Conservation (phyloP, 2,797 vertebrate species). For the Sparus aurata region DNA sequence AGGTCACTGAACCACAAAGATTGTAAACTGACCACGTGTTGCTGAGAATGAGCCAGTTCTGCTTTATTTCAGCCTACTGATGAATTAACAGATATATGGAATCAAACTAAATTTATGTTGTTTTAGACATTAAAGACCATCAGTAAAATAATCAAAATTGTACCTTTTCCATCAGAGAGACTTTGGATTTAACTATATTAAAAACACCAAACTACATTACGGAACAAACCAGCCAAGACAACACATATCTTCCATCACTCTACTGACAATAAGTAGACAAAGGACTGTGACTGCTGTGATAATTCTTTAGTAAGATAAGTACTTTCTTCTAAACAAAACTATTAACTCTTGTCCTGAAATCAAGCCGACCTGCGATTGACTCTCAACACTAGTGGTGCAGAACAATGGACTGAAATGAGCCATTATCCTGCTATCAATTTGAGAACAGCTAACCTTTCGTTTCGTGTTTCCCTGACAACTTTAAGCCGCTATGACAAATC, state of each 20-base stretch:
- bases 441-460: conserved; percentile 14
- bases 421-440: conserved; percentile 30
- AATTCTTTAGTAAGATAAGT: not conserved
- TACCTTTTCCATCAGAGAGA: conserved; percentile 19
- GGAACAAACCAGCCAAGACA: conserved; percentile 18
- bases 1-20: conserved; percentile 11
- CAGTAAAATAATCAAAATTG: not conserved
- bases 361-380: not conserved
- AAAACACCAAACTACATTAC: conserved; percentile 10
- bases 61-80: not conserved
- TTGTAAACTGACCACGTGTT: not conserved
- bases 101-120: conserved; percentile 1
- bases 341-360: conserved; percentile 10
- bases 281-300: not conserved
- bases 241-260: not conserved
- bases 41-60: not conserved
- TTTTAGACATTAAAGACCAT: conserved; percentile 6
- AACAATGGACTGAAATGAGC: conserved; percentile 34
- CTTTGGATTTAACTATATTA: conserved; percentile 21
- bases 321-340: conserved; percentile 11
- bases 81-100: conserved; percentile 13
- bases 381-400: not conserved
- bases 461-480: conserved; percentile 11
- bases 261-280: not conserved
- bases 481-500: not conserved